These are phyloP conservation scores for Aplysia californica DNA, from an alignment of 1,140 invertebrate species.

Conservation along the genomic window DNA sequence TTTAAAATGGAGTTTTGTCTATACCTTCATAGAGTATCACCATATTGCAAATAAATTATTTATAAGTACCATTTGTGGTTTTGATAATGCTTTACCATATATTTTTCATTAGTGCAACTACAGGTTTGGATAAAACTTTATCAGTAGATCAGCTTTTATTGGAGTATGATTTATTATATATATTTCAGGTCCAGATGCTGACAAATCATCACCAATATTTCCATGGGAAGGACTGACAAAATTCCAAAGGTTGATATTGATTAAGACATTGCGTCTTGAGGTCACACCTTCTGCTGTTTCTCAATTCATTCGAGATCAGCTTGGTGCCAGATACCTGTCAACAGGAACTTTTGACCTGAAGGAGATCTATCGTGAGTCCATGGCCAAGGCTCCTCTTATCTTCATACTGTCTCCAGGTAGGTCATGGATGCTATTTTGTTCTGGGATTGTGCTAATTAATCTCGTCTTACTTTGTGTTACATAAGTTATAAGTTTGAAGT, in stretches of 20 bases:
- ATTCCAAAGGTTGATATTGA: conserved; percentile 62
- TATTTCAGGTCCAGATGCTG: not conserved
- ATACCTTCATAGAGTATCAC: no score
- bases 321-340: conserved; percentile 57
- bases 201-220: conserved; percentile 40
- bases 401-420: conserved; percentile 64
- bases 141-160: no score
- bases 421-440: no score
- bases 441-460: no score
- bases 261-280: conserved; percentile 58
- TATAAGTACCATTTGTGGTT: no score
- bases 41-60: no score
- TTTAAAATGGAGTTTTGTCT: no score
- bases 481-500: no score
- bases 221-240: conserved; percentile 52
- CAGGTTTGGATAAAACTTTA: no score
- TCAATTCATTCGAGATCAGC: conserved; percentile 58
- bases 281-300: conserved; percentile 47
- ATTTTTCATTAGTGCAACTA: no score
- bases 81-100: no score
- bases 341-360: conserved; percentile 62
- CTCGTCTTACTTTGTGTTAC: no score
- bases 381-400: conserved; percentile 59
- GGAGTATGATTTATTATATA: not conserved
- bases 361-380: conserved; percentile 62